Conservation (phyloP, 2,797 vertebrate species). For the Delichon dasypus region DNA sequence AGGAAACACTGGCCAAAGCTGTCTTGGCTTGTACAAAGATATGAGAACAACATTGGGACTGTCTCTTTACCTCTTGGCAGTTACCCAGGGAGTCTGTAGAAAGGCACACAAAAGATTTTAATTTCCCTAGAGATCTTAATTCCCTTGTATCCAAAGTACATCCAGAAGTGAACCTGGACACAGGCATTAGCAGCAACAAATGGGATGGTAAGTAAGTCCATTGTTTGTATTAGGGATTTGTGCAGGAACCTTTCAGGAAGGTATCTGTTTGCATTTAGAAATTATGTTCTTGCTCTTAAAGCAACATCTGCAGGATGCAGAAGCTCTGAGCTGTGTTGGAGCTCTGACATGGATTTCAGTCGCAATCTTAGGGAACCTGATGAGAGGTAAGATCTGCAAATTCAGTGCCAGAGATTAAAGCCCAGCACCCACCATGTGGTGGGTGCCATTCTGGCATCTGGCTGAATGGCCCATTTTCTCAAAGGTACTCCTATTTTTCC, state of each 20-base stretch:
- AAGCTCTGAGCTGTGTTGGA: background rate
- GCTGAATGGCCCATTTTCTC: background rate
- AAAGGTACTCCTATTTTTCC: background rate
- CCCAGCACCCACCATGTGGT: background rate
- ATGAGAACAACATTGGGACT: constrained; percentile 33
- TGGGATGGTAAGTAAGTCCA: background rate
- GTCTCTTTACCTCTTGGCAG: constrained; percentile 14
- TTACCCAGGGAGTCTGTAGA: constrained; percentile 10
- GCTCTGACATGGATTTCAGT: background rate
- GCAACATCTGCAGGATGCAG: background rate
- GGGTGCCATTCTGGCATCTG: background rate
- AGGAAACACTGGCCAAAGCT: background rate
- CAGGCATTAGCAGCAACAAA: background rate
- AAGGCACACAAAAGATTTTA: background rate
- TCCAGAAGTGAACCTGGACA: background rate
- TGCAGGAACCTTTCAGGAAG: background rate
- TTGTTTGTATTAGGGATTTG: constrained; percentile 12
- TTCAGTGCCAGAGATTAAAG: background rate
- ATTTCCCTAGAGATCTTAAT: background rate
- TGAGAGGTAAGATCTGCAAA: background rate
- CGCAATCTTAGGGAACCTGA: background rate
- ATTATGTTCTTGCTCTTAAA: background rate
- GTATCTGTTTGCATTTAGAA: constrained; percentile 10
- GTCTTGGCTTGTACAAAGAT: constrained; percentile 10
- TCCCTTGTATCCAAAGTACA: background rate